phyloP scores from a whole-genome alignment of 2,888 invertebrate species.

The Sussaba pulchella region DNA sequence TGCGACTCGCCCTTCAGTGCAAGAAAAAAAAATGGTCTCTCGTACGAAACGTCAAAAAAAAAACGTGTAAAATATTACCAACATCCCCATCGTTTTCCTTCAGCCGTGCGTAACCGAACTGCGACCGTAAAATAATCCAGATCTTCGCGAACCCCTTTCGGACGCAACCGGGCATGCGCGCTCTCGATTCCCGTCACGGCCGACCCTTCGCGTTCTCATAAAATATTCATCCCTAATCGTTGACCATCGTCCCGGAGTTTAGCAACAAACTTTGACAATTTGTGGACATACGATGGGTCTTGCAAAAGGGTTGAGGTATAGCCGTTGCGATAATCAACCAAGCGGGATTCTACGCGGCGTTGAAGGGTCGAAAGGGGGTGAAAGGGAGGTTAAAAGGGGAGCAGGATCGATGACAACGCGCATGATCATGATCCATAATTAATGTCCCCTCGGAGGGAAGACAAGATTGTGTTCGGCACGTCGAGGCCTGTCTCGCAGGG shows the following conservation, averaged over 20 bases:
- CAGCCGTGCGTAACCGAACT: slow-evolving; percentile 17
- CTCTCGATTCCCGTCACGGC: not conserved
- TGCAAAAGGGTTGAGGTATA: slow-evolving; percentile 23
- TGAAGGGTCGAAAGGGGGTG: too few species aligned
- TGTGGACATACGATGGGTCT: not conserved
- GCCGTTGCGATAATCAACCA: slow-evolving; percentile 43
- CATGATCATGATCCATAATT: slow-evolving; percentile 35
- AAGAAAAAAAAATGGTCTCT: too few species aligned
- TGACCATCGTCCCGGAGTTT: not conserved
- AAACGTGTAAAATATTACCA: too few species aligned
- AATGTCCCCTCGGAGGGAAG: not conserved
- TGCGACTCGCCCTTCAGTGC: too few species aligned
- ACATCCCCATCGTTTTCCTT: not conserved
- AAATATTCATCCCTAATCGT: slow-evolving; percentile 37
- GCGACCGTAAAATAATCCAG: slow-evolving; percentile 39
- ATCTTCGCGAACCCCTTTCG: slow-evolving; percentile 44
- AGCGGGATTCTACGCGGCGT: too few species aligned
- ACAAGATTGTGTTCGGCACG: slow-evolving; percentile 7
- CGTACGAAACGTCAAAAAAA: too few species aligned
- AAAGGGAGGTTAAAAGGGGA: too few species aligned
- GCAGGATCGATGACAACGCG: not conserved
- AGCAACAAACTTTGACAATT: slow-evolving; percentile 48
- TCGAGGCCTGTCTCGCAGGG: slow-evolving; percentile 7
- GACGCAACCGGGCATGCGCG: slow-evolving; percentile 29
- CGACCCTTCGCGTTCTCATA: slow-evolving; percentile 3